Base-by-base conservation (phyloP, 2,888 invertebrate species). In the Poecilobothrus nobilitatus region DNA sequence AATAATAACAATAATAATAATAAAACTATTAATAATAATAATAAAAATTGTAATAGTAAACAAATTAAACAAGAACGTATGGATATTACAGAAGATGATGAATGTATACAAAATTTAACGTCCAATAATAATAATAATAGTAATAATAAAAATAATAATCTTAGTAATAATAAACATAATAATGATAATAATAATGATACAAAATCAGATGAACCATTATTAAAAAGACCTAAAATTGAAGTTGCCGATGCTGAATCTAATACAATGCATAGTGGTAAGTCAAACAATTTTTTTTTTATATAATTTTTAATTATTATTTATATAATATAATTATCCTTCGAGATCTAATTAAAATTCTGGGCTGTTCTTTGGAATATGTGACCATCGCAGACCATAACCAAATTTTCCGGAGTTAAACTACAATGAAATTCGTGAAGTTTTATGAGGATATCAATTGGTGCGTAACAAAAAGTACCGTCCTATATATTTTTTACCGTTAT, bases 211-310 rank as follows among this genome's bases (percentile, higher is more conserved):
- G 85, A 86, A 69, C 80, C 83, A 64, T 84, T 86, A 73, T 74
- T 77, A 69, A 91, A 91, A 81, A 91, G 92, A 76, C 87, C 88
- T 63, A 87, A 92, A 78, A 91, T 91, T 68, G 92, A 91, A 82
- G 88, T 91, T 53, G 92, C 89, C 71, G 94, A 94, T 79, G 94
- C 94, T 66, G 94, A 94, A 81, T 92, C 93, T 44, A 94, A 94
- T 80, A 94, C 94, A 70, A 90, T 92, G 83, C 92, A 92, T 82
- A 92, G 93, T 84, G 94, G 94, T 94, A 82, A 90, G 90, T 84
- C n/a, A 8, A 27, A 15, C 18, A 27, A 8, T 34, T n/a, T 64
- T 7, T 27, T 37, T 37, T 37, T 37, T 10, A 37, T 7, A 37
- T 37, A 37, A 7, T 37, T 37, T 37, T 2, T 37, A 37, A 37